Evolutionary conservation across 35 echinoderm and acorn worm species (phyloP), one percentile per base, ranked within the genome.

Genomic region (Holothuria glaberrima): DNA sequence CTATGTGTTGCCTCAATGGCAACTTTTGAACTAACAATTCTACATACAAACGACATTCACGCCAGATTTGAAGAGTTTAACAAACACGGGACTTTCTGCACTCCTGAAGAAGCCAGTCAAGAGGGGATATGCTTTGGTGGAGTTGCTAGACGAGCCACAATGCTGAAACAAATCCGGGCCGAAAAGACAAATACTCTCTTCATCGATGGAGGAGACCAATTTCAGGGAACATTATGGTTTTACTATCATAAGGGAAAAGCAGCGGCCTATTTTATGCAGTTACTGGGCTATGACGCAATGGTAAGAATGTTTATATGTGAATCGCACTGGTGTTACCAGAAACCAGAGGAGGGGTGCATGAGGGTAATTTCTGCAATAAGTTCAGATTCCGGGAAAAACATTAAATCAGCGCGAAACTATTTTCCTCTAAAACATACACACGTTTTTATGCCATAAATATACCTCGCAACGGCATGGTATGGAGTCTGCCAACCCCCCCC

Each of bases 221-320:
- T 30, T 61, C 95, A 97, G 54, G 95, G 92, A 10, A 97, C 95
- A 4, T 59, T 94, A 25, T 97, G 95, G 95, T 97, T 94, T 63
- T 92, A 94, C 19, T 85, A 73, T 16, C 94, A 92, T 58, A 83
- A 82, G 50, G 90, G 90, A n/a, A 16, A 27, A 22, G 80, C 90
- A 48, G 69, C 90, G n/a, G 61, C 90, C 7, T 80, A 91, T 61
- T 91, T 86, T 20, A 86, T 86, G 82, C 28, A 91, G 17, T n/a
- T 74, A 35, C 18, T 91, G 1, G 50, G 63, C 31, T 91, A 91
- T 75, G 90, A 91, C 48, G 82, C 90, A 19, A 85, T 86, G 90
- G 90, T 91, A 71, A 31, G 90, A n/a, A n/a, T n/a, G n/a, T n/a
- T n/a, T n/a, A n/a, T n/a, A n/a, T n/a, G n/a, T n/a, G n/a, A n/a